These are phyloP conservation scores for Podiceps cristatus DNA, from an alignment of 2,113 vertebrate species.

Conservation along the genomic window DNA sequence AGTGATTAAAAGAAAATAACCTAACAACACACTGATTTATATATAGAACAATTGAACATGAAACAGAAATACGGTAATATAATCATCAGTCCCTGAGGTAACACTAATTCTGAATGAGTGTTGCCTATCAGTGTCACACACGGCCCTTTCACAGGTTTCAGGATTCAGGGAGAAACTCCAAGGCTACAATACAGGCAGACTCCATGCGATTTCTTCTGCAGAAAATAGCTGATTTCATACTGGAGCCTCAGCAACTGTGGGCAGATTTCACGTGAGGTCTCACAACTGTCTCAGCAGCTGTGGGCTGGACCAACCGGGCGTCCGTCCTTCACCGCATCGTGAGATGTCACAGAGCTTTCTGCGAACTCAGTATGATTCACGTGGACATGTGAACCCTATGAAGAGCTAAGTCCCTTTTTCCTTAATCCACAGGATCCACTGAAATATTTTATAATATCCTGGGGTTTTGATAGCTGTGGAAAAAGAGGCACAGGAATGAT, in stretches of 20 bases:
- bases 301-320: background rate
- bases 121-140: background rate
- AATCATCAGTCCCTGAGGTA: background rate
- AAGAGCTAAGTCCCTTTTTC: background rate
- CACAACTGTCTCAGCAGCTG: background rate
- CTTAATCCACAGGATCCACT: background rate
- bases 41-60: background rate
- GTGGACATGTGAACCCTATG: background rate
- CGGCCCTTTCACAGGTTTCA: background rate
- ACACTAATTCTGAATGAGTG: background rate
- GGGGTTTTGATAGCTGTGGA: background rate
- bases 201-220: background rate
- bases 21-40: background rate
- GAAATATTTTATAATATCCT: background rate
- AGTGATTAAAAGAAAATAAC: background rate
- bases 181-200: background rate
- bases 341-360: background rate
- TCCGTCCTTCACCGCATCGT: background rate
- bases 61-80: background rate
- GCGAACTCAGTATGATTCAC: rapidly evolving
- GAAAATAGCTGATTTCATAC: background rate
- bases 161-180: background rate
- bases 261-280: background rate
- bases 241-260: background rate
- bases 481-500: background rate